Evolutionary conservation across 2,797 vertebrate species (phyloP), one percentile per base, ranked within the genome.

Genomic region (Lithobates sylvaticus): DNA sequence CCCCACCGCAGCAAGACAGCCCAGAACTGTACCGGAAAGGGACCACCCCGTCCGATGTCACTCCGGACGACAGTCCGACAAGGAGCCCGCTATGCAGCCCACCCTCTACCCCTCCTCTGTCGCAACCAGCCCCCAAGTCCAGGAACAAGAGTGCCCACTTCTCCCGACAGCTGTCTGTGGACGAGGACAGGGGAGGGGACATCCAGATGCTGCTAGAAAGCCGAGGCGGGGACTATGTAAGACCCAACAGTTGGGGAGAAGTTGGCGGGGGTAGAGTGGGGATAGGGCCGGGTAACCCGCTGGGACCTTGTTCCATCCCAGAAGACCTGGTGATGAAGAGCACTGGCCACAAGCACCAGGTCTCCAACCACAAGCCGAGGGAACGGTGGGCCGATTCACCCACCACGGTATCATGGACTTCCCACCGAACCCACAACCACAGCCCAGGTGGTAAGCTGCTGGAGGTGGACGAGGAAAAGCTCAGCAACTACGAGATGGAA

Each of bases 401-500:
- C 0, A 92, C 94, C 85, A 90, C 95, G 0, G 95, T 95, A 82
- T 95, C 96, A 13, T 99, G 97, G 97, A 97, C 96, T 89, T 95
- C 96, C 27, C 96, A 97, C 88, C 96, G 95, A 26, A 92, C 94
- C 88, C 94, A 92, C 93, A 96, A 95, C 94, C 97, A 97, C 93
- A 93, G 94, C 89, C 93, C 95, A 16, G 95, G 94, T 54, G 96
- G 96, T 89, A 91, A 94, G 83, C 96, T 98, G 89, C 92, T 96
- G 32, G 97, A 98, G 93, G 95, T 97, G 88, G 97, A 98, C 0
- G 98, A 99, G 95, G 98, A 99, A 91, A 97, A 97, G 93, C 95
- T 97, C 84, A 99, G 97, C 93, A 98, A 96, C 89, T 99, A 99
- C 0, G 97, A 98, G 94, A 97, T 97, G 96, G 98, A 99, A 93